Percentiles rank a stretch among this genome's conserved stretches.
Conservation (phyloP, 2,113 vertebrate genomes). For the Lucifuga dentata region DNA sequence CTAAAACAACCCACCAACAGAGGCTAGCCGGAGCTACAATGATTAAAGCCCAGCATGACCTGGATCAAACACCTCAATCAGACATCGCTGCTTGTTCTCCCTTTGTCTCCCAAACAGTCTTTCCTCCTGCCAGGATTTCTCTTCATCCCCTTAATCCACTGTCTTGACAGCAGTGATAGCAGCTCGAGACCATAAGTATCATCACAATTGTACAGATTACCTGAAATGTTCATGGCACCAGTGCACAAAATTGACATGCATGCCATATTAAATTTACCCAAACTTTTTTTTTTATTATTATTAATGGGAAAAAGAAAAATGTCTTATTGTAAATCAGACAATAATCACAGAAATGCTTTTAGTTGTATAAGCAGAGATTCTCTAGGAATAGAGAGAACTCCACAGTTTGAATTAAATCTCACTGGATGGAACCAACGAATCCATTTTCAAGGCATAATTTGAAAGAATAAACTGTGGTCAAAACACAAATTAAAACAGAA, state of each 20-base stretch:
- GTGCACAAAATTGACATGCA: background rate
- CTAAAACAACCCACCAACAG: constrained; percentile 54
- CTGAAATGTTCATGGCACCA: constrained; percentile 1
- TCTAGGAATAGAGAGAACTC: too few relatives aligned
- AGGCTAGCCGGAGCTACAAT: constrained; percentile 43
- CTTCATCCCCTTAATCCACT: background rate
- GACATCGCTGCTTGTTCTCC: constrained; percentile 33
- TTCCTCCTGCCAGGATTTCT: constrained; percentile 13
- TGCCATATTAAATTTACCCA: background rate
- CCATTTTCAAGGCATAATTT: too few relatives aligned
- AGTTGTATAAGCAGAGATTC: too few relatives aligned
- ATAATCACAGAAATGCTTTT: too few relatives aligned
- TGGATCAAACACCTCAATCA: constrained; percentile 72
- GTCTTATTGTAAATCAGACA: too few relatives aligned
- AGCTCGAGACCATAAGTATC: constrained; percentile 4
- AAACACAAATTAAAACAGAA: too few relatives aligned
- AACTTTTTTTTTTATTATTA: background rate
- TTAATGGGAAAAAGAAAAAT: too few relatives aligned
- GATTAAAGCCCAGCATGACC: constrained; percentile 64
- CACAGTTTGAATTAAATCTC: too few relatives aligned
- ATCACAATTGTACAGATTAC: constrained; percentile 11
- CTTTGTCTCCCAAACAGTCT: constrained; percentile 47
- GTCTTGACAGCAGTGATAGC: constrained; percentile 16
- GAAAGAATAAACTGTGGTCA: too few relatives aligned
- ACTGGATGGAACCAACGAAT: too few relatives aligned